A percentile compares a stretch with the other conserved stretches of the same genome.
These are phyloP conservation scores for Apaloderma vittatum DNA, from an alignment of 2,113 vertebrate species.

Conservation along the genomic window DNA sequence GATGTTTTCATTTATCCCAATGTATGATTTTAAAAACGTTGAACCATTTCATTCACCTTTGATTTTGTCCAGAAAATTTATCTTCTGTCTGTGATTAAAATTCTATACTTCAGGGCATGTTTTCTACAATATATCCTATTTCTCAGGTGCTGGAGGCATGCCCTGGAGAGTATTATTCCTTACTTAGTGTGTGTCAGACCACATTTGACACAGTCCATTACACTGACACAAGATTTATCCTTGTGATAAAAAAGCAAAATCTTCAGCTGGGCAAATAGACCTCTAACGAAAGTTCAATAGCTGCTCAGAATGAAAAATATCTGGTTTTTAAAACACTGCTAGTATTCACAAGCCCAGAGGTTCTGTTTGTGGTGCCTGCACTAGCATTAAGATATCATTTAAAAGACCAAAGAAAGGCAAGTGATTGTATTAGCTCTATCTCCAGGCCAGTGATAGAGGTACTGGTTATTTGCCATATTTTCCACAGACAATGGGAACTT, in stretches of 20 bases:
- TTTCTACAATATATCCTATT: constrained; percentile 44
- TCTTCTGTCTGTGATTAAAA: constrained; percentile 13
- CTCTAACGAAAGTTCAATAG: not conserved
- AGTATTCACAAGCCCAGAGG: not conserved
- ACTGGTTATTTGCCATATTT: not conserved
- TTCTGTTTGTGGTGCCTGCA: not conserved
- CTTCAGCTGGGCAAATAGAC: constrained; percentile 10
- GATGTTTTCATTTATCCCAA: not conserved
- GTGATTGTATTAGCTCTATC: constrained; percentile 15
- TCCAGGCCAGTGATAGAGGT: not conserved
- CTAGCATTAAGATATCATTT: not conserved
- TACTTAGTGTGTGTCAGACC: constrained; percentile 64
- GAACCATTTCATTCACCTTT: not conserved
- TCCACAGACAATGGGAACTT: constrained; percentile 8
- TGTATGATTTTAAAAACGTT: not conserved
- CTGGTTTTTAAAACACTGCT: not conserved
- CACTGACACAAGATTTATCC: constrained; percentile 47
- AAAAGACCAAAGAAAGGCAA: constrained; percentile 28
- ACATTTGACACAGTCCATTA: constrained; percentile 64
- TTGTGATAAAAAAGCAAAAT: constrained; percentile 36
- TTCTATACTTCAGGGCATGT: not conserved
- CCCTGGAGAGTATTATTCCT: constrained; percentile 32
- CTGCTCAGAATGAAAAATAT: constrained; percentile 2
- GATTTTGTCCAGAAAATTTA: constrained; percentile 18
- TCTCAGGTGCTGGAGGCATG: constrained; percentile 58